Evolutionary conservation across 2,797 vertebrate genomes (phyloP).

Genomic region (Neosalanx taihuensis): DNA sequence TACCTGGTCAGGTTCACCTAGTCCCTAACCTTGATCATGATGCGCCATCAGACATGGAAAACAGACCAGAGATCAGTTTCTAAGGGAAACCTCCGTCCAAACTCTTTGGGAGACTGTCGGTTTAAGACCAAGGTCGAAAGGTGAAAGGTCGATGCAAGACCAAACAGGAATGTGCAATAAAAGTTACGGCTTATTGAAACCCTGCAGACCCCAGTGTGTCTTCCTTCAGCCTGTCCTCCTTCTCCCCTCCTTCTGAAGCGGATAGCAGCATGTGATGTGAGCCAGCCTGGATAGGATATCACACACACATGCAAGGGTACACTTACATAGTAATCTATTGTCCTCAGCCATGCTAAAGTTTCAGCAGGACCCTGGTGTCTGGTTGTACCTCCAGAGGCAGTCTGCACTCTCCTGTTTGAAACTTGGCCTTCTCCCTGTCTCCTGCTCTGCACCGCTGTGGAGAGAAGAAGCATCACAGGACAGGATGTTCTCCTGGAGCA

Average conservation of each 20-base stretch:
- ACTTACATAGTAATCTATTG: conserved; percentile 35
- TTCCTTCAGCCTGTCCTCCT: conserved; percentile 57
- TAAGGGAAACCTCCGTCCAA: conserved; percentile 45
- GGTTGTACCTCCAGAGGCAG: conserved; percentile 10
- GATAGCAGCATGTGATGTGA: too few relatives aligned
- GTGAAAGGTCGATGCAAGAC: conserved; percentile 75
- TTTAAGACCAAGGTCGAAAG: conserved; percentile 56
- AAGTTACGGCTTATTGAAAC: conserved; percentile 79
- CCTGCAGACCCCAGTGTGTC: conserved; percentile 52
- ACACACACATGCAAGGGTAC: background rate
- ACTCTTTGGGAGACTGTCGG: conserved; percentile 57
- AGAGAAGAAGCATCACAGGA: background rate
- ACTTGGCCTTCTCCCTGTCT: background rate
- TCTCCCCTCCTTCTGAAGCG: conserved; percentile 2
- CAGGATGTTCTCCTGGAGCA: background rate
- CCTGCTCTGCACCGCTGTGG: background rate
- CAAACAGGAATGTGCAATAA: conserved; percentile 88
- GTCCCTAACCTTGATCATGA: conserved; percentile 50
- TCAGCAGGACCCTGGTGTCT: conserved; percentile 24
- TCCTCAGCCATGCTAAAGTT: conserved; percentile 46
- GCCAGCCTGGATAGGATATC: background rate
- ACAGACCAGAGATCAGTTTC: conserved; percentile 56
- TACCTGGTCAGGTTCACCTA: conserved; percentile 56
- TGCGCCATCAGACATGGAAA: conserved; percentile 40
- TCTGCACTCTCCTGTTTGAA: background rate